These are phyloP conservation scores for Nothocercus nigrocapillus DNA, from an alignment of 2,113 vertebrate species.

Conservation along the genomic window DNA sequence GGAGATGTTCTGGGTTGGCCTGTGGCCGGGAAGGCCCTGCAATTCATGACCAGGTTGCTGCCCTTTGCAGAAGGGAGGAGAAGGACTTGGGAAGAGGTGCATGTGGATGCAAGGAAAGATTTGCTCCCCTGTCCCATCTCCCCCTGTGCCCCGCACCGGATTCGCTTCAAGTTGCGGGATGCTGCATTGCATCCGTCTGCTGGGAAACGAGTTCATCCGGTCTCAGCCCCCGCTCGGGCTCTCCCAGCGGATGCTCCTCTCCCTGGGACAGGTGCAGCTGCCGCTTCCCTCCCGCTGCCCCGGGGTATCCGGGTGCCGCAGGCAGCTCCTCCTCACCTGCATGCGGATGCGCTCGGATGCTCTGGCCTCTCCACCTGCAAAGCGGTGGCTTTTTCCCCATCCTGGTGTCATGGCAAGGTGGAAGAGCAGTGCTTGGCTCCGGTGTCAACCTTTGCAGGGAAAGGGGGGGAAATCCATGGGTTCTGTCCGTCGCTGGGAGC, in stretches of 20 bases:
- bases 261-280: not conserved
- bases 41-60: accelerated
- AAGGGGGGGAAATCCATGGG: not conserved
- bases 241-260: not conserved
- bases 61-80: not conserved
- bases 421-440: conserved; percentile 39
- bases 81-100: conserved; percentile 19
- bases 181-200: no score
- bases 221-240: not conserved
- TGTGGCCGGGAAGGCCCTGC: accelerated
- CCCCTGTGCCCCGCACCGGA: conserved; percentile 10
- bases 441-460: conserved; percentile 65
- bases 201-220: not conserved
- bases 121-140: not conserved
- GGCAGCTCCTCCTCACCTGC: not conserved
- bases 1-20: not conserved
- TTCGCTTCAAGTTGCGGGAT: conserved; percentile 9
- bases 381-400: conserved; percentile 5
- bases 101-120: not conserved
- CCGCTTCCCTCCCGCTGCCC: not conserved
- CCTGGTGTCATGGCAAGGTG: not conserved
- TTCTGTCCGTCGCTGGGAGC: conserved; percentile 56
- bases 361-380: not conserved
- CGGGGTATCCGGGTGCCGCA: accelerated
- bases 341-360: not conserved